A percentile compares a stretch with the other conserved stretches of the same genome.
These are phyloP conservation scores for Diarsia dahlii DNA, from an alignment of 2,888 invertebrate species.

Conservation along the genomic window DNA sequence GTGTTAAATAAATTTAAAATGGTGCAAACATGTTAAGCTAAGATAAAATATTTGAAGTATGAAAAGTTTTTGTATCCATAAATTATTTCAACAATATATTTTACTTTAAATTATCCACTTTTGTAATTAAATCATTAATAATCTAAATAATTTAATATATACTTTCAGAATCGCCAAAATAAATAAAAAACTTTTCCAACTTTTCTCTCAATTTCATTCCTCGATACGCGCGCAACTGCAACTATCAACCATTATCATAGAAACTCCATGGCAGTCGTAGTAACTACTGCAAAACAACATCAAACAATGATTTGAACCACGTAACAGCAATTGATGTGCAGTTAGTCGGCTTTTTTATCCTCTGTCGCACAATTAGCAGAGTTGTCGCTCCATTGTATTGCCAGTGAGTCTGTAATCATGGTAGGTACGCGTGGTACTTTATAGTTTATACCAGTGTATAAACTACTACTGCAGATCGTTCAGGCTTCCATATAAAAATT, in stretches of 20 bases:
- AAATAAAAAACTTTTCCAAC: not conserved
- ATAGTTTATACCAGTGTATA: conserved; percentile 7
- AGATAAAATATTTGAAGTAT: too few species aligned
- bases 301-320: conserved; percentile 45
- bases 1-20: too few species aligned
- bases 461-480: conserved; percentile 38
- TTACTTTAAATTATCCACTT: too few species aligned
- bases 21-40: too few species aligned
- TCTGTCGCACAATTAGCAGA: conserved; percentile 58
- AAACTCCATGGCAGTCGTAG: conserved; percentile 4
- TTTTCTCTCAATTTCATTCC: not conserved
- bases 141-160: too few species aligned
- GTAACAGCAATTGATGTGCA: conserved; percentile 67
- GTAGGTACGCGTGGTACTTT: conserved; percentile 56
- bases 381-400: conserved; percentile 64
- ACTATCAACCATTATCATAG: conserved; percentile 2
- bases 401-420: conserved; percentile 48
- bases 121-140: too few species aligned
- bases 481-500: conserved; percentile 62
- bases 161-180: not conserved
- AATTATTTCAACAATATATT: too few species aligned
- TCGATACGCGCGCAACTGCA: not conserved
- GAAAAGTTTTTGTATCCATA: too few species aligned
- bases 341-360: conserved; percentile 62
- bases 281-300: conserved; percentile 35